These are phyloP conservation scores for Hypomecis atomaria DNA, from an alignment of 2,888 invertebrate species.

Conservation along the genomic window DNA sequence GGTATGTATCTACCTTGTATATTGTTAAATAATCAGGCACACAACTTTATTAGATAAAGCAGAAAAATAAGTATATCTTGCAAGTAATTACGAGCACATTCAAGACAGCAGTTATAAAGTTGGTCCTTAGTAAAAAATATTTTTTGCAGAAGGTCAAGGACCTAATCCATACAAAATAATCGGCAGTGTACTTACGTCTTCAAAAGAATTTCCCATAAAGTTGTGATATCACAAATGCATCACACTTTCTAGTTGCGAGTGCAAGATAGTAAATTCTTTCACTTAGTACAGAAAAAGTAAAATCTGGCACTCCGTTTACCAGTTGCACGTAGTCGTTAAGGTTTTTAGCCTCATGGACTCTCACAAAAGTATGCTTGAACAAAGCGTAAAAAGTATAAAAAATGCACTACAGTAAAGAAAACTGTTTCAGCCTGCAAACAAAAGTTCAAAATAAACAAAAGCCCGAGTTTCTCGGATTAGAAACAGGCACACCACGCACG, in stretches of 20 bases:
- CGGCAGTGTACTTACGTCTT: constrained; percentile 51
- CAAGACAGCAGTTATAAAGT: too few relatives aligned
- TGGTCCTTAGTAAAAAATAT: not conserved
- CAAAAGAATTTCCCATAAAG: constrained; percentile 58
- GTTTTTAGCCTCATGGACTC: not conserved
- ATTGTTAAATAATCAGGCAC: too few relatives aligned
- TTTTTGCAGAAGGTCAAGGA: constrained; percentile 23
- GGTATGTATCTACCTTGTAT: too few relatives aligned
- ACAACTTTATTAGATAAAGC: too few relatives aligned
- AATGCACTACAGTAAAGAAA: constrained; percentile 14
- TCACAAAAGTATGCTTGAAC: not conserved
- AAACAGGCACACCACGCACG: constrained; percentile 10
- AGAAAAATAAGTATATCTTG: too few relatives aligned
- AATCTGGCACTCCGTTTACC: constrained; percentile 7
- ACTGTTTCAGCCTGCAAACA: constrained; percentile 11
- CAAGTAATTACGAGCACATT: too few relatives aligned
- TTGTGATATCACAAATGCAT: constrained; percentile 34
- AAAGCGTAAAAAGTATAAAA: constrained; percentile 9
- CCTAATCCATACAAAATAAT: constrained; percentile 4
- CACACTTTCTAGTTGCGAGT: constrained; percentile 36
- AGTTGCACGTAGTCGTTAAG: not conserved
- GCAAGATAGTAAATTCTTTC: constrained; percentile 37
- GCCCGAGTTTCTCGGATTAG: constrained; percentile 7
- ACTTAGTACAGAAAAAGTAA: constrained; percentile 28
- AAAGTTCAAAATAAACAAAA: constrained; percentile 25